Base-by-base conservation (phyloP, 2,113 vertebrate genomes). In the Ciconia stormi region DNA sequence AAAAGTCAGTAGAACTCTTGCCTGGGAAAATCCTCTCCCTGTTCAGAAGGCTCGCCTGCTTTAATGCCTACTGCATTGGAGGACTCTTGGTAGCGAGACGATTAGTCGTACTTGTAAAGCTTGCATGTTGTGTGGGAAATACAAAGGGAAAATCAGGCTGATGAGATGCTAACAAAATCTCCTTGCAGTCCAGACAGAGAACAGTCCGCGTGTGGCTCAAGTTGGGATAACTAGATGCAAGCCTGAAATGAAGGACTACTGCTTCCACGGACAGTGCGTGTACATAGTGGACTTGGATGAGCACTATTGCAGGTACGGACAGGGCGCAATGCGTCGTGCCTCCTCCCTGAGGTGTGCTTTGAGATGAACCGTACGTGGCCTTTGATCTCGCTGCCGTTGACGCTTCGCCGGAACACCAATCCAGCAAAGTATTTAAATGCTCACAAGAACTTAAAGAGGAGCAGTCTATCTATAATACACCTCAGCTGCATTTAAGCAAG, bases 231-330 rank as follows among this genome's bases (percentile, higher is more conserved):
- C 94, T 0, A 93, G 88, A 50, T 98, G 98, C 49, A 72, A 93
- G 23, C 81, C 97, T 34, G 98, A 98, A 78, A 98, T 98, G 98
- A 91, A 98, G 9, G 97, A 97, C 77, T 98, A 97, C 91, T 98
- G 98, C 90, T 97, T 98, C 61, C 98, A 98, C 1, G 98, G 98
- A 12, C 95, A 98, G 15, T 98, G 98, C 10, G 94, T 98, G 59
- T 98, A 98, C 93, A 52, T 98, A 14, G 96, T 98, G 93, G 97
- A 98, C 49, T 77, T 98, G 95, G 82, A 82, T 18, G 87, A 98
- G 73, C 96, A 98, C 67, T 97, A 95, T 2, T 98, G 98, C 97
- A 97, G 97, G 98, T 98, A 97, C 7, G 74, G 73, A 34, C 6
- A 11, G 69, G 32, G 46, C 6, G 0, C 15, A 6, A 2, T 2